Evolutionary conservation across 2,797 vertebrate genomes (phyloP), one percentile per base, ranked within the genome.

Genomic region (Apodemus agrarius): DNA sequence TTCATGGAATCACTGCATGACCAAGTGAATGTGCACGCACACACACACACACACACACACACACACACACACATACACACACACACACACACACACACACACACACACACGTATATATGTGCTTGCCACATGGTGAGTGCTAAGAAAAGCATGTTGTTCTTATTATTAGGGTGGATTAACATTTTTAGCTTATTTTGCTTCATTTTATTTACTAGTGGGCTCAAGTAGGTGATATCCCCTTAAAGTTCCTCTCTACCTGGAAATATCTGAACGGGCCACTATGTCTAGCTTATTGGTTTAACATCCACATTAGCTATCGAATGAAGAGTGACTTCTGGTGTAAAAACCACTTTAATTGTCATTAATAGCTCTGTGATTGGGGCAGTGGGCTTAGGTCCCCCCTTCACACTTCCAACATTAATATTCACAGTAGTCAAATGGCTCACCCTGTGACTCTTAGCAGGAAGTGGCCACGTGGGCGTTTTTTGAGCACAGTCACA

Each of bases 291-390:
- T 67, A 34, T 43, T 19, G 46, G 93, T 72, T 43, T 91, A 80
- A 93, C n/a, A 65, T 54, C 78, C 74, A 34, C 17, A 59, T 52
- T 79, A 75, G 63, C 13, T 85, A 89, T 29, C 46, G 2, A 37
- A 26, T 81, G 16, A 91, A 89, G 26, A 89, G 21, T 87, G 43
- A 79, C 34, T 81, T 96, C 40, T 6, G 90, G 54, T 86, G 90
- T 94, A 83, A 14, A 81, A 75, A 82, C 81, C 43, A 87, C 89
- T 69, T 72, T 26, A 88, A 57, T 93, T 90, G 85, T 93, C 14
- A 54, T 21, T 17, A 69, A 84, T 34, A 90, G 72, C 63, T 79
- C 14, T 76, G 13, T 76, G 82, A 94, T 83, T 76, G 69, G 21
- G 61, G n/a, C 67, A 80, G 67, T 22, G 13, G 21, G 67, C 46